Conservation (phyloP, 2,113 vertebrate species). For the Rhabdomys dilectus region DNA sequence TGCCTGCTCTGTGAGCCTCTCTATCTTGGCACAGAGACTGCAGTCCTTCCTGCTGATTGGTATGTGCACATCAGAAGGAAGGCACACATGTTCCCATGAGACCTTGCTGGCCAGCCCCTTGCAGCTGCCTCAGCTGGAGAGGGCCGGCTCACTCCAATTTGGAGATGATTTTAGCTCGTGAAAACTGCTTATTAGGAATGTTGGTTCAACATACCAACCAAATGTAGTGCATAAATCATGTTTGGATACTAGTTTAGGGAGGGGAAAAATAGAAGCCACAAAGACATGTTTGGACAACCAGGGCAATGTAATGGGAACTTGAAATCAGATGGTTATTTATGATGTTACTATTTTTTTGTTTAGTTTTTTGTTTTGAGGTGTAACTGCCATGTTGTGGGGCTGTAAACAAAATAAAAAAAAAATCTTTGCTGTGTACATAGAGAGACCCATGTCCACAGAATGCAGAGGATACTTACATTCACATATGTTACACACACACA, state of each 20-base stretch:
- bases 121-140: constrained; percentile 72
- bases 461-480: background rate
- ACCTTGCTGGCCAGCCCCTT: constrained; percentile 27
- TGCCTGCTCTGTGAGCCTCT: background rate
- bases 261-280: background rate
- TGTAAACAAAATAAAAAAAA: background rate
- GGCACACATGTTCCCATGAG: background rate
- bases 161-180: constrained; percentile 60
- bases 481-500: background rate
- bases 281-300: constrained; percentile 46
- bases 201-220: constrained; percentile 69
- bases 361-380: background rate
- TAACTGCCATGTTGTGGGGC: background rate
- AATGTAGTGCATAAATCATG: constrained; percentile 47
- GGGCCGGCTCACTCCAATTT: constrained; percentile 63
- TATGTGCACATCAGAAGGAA: background rate
- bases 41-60: constrained; percentile 31
- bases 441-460: background rate
- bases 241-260: constrained; percentile 31
- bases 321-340: background rate
- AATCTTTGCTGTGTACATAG: background rate
- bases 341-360: background rate
- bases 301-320: background rate
- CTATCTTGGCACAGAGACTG: background rate
- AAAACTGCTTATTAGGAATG: constrained; percentile 77